These are phyloP conservation scores for Grus americana DNA, from an alignment of 2,113 vertebrate species.

Conservation along the genomic window DNA sequence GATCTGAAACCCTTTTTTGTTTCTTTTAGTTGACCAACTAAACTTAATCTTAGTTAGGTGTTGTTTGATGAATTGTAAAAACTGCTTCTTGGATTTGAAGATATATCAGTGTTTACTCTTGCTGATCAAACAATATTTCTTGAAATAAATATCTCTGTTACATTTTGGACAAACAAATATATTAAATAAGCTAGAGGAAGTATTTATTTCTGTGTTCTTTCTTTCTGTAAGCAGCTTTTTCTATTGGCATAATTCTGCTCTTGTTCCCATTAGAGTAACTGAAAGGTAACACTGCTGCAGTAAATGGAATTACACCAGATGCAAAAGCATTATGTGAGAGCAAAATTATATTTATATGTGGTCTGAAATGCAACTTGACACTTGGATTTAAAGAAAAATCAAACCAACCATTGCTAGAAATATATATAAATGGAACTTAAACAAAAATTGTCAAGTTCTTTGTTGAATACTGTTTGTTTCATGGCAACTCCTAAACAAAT, in stretches of 20 bases:
- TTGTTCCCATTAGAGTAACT: conserved; percentile 40
- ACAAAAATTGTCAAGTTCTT: background rate
- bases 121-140: conserved; percentile 43
- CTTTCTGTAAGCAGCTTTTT: conserved; percentile 1
- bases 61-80: background rate
- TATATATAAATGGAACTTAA: background rate
- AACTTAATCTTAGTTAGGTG: conserved; percentile 29
- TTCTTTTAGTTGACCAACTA: background rate
- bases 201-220: conserved; percentile 18
- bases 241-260: conserved; percentile 3
- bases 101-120: conserved; percentile 5
- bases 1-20: conserved; percentile 15
- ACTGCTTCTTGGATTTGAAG: background rate
- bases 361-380: conserved; percentile 39
- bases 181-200: conserved; percentile 29
- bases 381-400: conserved; percentile 33
- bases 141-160: conserved; percentile 26
- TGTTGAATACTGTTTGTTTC: conserved; percentile 17
- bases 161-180: conserved; percentile 41
- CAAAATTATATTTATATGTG: conserved; percentile 60
- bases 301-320: conserved; percentile 54
- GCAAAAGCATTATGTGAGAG: conserved; percentile 48
- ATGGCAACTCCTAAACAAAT: conserved; percentile 19
- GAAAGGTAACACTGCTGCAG: conserved; percentile 38
- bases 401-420: background rate